Conservation (phyloP, 2,797 vertebrate genomes). For the Acestrorhynchus altus region DNA sequence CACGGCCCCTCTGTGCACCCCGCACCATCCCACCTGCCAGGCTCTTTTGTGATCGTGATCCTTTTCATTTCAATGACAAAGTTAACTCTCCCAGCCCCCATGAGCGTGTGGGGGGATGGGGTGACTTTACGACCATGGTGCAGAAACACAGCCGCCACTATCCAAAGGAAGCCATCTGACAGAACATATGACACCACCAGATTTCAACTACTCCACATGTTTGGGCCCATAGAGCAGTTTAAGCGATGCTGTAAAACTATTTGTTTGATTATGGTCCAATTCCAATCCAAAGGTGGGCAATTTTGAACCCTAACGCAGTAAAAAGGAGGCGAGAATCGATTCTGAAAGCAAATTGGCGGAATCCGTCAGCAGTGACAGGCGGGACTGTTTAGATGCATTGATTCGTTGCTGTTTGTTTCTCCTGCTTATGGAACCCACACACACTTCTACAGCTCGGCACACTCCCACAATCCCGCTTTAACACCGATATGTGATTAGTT, state of each 20-base stretch:
- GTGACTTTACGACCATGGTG: conserved; percentile 80
- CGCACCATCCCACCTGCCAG: conserved; percentile 91
- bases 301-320: conserved; percentile 21
- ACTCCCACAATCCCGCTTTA: neutral
- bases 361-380: neutral
- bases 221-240: conserved; percentile 35
- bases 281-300: conserved; percentile 26
- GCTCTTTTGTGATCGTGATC: conserved; percentile 83
- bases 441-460: neutral
- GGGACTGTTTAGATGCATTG: neutral
- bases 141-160: conserved; percentile 53
- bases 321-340: neutral
- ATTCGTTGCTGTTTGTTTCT: neutral
- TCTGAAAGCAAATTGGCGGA: conserved; percentile 1
- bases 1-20: conserved; percentile 71
- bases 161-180: conserved; percentile 69
- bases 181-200: conserved; percentile 60
- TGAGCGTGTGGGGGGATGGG: conserved; percentile 33
- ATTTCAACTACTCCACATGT: conserved; percentile 45
- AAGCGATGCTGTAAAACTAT: conserved; percentile 50
- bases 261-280: conserved; percentile 35
- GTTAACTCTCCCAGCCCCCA: conserved; percentile 74
- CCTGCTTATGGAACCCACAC: neutral
- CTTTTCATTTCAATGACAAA: conserved; percentile 88
- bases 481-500: neutral